Evolutionary conservation across 2,797 vertebrate species (phyloP).

Genomic region (Eulemur rubriventer): DNA sequence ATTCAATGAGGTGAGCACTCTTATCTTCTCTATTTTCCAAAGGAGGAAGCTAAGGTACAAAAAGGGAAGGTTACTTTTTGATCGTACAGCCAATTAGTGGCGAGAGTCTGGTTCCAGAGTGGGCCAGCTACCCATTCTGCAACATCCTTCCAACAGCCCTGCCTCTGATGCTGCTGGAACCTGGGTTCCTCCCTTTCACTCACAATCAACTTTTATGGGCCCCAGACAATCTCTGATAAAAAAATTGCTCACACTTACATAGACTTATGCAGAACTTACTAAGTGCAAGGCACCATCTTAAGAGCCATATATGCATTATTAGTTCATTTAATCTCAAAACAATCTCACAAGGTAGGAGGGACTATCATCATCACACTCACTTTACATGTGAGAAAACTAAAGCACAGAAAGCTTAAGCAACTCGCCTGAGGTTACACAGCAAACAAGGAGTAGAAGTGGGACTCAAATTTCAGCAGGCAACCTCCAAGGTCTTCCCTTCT

Average conservation of each 20-base stretch:
- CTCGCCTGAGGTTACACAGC: not conserved
- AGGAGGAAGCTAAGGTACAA: not conserved
- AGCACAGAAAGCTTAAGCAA: not conserved
- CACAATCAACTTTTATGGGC: not conserved
- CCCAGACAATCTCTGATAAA: not conserved
- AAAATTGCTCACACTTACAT: not conserved
- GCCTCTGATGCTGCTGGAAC: not conserved
- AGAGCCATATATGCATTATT: not conserved
- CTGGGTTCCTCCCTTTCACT: not conserved
- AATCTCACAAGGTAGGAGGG: not conserved
- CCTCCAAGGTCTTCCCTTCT: not conserved
- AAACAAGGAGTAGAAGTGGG: not conserved
- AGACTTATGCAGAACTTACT: not conserved
- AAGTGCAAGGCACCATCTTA: not conserved
- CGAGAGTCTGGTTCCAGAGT: not conserved
- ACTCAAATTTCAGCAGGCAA: too few relatives aligned
- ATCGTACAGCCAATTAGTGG: not conserved
- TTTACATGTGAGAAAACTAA: not conserved
- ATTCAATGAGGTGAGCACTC: not conserved
- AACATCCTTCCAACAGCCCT: not conserved
- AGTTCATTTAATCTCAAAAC: not conserved
- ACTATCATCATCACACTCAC: not conserved
- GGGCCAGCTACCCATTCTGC: fast-evolving
- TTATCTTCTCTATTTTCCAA: not conserved
- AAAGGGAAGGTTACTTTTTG: too few relatives aligned